Evolutionary conservation across 2,113 vertebrate species (phyloP).

Genomic region (Turnix velox): DNA sequence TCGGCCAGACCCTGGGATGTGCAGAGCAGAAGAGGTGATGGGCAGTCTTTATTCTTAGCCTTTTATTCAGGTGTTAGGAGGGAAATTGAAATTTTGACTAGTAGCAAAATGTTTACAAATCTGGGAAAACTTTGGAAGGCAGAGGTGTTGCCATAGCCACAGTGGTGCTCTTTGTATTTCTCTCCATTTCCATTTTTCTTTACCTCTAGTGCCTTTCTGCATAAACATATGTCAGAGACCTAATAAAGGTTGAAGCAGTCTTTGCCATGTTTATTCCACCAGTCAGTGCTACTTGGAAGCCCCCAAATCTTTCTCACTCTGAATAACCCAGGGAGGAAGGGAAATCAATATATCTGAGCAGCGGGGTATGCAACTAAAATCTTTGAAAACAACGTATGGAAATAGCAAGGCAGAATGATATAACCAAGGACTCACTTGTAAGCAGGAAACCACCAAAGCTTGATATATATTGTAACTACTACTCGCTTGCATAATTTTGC

Average conservation of each 20-base stretch:
- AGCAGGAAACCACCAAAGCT: neutral
- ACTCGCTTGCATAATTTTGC: neutral
- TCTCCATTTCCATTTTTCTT: neutral
- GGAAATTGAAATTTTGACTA: neutral
- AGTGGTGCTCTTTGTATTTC: neutral
- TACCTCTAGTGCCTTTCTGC: neutral
- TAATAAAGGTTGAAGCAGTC: conserved; percentile 2
- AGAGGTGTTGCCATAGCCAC: neutral
- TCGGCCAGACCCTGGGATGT: neutral
- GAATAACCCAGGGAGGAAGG: neutral
- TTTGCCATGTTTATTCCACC: neutral
- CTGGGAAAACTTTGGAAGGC: neutral
- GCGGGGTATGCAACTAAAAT: neutral
- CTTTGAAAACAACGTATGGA: neutral
- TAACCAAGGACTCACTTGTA: neutral
- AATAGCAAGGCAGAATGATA: neutral
- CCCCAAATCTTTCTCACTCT: neutral
- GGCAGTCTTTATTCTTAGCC: neutral
- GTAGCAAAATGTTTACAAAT: neutral
- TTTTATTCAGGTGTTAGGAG: accelerated
- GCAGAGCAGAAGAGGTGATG: neutral
- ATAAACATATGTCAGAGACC: neutral
- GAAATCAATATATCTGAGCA: neutral
- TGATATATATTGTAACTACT: neutral
- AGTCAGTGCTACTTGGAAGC: neutral